Conservation (phyloP, 2,888 invertebrate genomes). For the Pachliopta kotzebuea region DNA sequence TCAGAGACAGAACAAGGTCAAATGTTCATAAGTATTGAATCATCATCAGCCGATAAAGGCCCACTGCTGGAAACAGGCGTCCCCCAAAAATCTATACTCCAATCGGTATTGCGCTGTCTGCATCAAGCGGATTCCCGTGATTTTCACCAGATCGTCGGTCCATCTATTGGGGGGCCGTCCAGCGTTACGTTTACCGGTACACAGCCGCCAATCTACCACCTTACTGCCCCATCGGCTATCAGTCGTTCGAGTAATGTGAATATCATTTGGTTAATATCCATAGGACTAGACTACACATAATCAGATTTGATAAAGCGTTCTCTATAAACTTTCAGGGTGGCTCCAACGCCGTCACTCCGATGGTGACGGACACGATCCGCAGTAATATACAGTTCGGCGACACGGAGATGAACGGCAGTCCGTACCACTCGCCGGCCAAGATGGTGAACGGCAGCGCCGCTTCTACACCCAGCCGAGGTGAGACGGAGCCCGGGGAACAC, state of each 20-base stretch:
- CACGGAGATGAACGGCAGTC: constrained; percentile 58
- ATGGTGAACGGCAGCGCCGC: constrained; percentile 66
- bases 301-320: not conserved
- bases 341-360: constrained; percentile 71
- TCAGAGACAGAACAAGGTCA: not conserved
- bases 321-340: constrained; percentile 53
- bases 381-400: constrained; percentile 82
- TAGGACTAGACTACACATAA: not conserved
- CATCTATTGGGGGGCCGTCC: too few species aligned
- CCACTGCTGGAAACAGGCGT: too few species aligned
- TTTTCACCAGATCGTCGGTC: too few species aligned
- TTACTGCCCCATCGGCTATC: too few species aligned
- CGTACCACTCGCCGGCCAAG: constrained; percentile 57
- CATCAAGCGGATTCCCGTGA: too few species aligned
- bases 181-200: too few species aligned
- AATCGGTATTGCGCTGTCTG: too few species aligned
- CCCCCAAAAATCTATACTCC: too few species aligned
- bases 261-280: too few species aligned
- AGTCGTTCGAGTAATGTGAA: too few species aligned
- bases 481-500: constrained; percentile 67
- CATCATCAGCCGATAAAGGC: too few species aligned
- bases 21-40: not conserved
- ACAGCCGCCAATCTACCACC: too few species aligned
- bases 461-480: constrained; percentile 76
- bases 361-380: constrained; percentile 81